phyloP scores from a whole-genome alignment of 2,113 vertebrate genomes.

The Sturnus vulgaris region DNA sequence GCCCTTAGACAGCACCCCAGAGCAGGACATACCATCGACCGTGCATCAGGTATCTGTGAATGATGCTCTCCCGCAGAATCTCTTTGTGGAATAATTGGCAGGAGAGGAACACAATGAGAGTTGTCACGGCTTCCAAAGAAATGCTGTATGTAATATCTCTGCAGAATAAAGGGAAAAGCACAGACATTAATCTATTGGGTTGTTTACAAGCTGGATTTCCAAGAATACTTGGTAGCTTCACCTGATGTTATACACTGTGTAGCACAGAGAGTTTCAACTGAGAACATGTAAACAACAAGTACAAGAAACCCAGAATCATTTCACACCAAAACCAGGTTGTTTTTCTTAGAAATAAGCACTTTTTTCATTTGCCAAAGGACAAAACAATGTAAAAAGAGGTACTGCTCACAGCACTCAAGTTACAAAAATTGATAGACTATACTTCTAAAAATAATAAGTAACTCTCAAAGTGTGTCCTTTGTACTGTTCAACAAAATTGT shows the following conservation, averaged over 20 bases:
- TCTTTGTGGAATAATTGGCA: slow-evolving; percentile 96
- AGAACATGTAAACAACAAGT: background rate
- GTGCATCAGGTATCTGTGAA: slow-evolving; percentile 88
- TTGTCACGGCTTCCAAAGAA: slow-evolving; percentile 92
- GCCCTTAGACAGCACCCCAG: background rate
- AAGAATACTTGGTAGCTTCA: background rate
- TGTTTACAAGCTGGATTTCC: background rate
- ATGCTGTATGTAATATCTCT: slow-evolving; percentile 97
- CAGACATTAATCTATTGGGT: background rate
- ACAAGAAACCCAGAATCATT: background rate
- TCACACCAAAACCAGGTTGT: background rate
- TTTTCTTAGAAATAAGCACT: background rate
- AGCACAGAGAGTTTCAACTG: background rate
- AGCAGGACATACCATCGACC: slow-evolving; percentile 85
- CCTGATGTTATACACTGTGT: background rate
- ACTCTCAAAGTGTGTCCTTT: background rate
- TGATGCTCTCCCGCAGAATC: slow-evolving; percentile 84
- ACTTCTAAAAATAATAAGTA: background rate
- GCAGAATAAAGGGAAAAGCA: background rate
- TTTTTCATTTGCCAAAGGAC: background rate
- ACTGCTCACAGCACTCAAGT: background rate
- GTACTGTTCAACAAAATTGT: background rate
- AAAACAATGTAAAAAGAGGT: background rate
- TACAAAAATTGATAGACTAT: background rate
- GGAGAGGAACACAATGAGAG: slow-evolving; percentile 90